phyloP scores from a whole-genome alignment of 2,888 invertebrate species.

The Ectobius pallidus region DNA sequence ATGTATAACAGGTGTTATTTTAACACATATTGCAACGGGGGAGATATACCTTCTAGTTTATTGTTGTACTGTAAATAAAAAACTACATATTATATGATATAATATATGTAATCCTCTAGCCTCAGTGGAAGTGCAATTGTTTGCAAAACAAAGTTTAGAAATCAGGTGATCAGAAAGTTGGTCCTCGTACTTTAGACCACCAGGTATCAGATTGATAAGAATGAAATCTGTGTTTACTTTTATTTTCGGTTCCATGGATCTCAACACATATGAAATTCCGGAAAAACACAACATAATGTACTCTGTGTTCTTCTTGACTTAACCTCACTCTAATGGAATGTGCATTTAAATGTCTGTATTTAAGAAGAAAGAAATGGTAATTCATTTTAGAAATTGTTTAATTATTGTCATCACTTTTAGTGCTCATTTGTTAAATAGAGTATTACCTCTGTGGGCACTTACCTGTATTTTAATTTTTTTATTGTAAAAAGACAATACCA shows the following conservation, averaged over 20 bases:
- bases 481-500: no score
- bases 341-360: neutral
- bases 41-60: conserved; percentile 35
- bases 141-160: conserved; percentile 4
- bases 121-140: conserved; percentile 27
- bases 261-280: no score
- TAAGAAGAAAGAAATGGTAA: neutral
- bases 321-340: neutral
- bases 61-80: conserved; percentile 41
- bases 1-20: conserved; percentile 25
- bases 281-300: no score
- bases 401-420: no score
- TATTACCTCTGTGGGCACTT: no score
- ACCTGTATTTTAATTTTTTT: no score
- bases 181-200: conserved; percentile 23
- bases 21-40: conserved; percentile 11
- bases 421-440: no score
- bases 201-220: neutral
- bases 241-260: no score
- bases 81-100: conserved; percentile 31
- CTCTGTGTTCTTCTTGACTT: neutral
- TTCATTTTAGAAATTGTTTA: neutral
- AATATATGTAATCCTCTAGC: conserved; percentile 34
- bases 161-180: conserved; percentile 31
- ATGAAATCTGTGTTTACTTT: neutral